phyloP scores from a whole-genome alignment of 2,113 vertebrate genomes.

The Ceyx cyanopectus region DNA sequence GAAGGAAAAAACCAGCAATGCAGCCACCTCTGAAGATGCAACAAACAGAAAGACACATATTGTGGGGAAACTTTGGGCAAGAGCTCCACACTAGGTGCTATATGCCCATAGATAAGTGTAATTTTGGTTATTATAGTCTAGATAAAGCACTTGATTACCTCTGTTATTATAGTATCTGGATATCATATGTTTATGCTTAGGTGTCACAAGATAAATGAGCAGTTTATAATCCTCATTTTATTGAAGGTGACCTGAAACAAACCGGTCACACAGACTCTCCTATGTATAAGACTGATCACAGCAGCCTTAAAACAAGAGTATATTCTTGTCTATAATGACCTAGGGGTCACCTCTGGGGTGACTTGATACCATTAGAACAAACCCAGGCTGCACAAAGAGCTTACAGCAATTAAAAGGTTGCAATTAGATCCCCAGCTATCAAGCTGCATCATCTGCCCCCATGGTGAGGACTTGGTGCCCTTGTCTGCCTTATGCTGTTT shows the following conservation, averaged over 20 bases:
- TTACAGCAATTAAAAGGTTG: not conserved
- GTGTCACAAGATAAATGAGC: not conserved
- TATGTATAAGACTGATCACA: not conserved
- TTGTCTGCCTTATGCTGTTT: not conserved
- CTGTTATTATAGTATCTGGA: not conserved
- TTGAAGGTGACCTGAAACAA: not conserved
- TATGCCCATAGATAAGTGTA: not conserved
- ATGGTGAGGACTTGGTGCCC: not conserved
- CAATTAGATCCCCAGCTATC: not conserved
- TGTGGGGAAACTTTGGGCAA: not conserved
- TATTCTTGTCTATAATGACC: not conserved
- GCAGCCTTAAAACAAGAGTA: not conserved
- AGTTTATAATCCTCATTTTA: not conserved
- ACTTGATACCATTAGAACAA: not conserved
- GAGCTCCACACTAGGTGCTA: not conserved
- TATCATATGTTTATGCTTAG: not conserved
- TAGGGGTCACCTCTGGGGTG: not conserved
- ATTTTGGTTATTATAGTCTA: not conserved
- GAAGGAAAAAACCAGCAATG: not conserved
- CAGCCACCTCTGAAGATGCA: not conserved
- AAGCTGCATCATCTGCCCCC: not conserved
- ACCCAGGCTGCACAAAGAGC: accelerated
- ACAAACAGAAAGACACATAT: not conserved
- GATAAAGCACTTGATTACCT: not conserved
- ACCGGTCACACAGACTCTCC: not conserved